Conservation (phyloP, 2,888 invertebrate species). For the Acrocyrtus sp. region DNA sequence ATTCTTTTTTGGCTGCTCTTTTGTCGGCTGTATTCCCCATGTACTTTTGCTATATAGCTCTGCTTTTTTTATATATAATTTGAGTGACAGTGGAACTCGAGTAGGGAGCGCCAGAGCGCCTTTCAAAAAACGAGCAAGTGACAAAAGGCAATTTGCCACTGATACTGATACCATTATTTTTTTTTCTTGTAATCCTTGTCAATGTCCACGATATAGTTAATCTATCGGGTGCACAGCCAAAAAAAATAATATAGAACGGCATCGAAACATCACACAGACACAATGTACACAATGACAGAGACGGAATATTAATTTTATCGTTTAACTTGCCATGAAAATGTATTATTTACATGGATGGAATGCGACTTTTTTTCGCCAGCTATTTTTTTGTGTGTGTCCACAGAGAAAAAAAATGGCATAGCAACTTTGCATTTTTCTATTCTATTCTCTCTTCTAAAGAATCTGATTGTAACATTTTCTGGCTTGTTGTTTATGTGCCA, state of each 20-base stretch:
- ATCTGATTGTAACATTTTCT: too few relatives aligned
- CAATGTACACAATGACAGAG: background rate
- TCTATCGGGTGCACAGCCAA: constrained; percentile 49
- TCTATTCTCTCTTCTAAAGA: too few relatives aligned
- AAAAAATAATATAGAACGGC: background rate
- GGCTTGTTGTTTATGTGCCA: constrained; percentile 16
- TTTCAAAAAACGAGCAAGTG: constrained; percentile 2
- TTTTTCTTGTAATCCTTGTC: constrained; percentile 39
- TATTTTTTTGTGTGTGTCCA: background rate
- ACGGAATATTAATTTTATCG: background rate
- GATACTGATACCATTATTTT: constrained; percentile 27
- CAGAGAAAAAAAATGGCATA: too few relatives aligned
- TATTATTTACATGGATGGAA: background rate
- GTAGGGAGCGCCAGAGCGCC: background rate
- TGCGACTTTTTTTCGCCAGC: background rate
- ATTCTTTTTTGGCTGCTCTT: background rate
- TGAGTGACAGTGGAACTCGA: background rate
- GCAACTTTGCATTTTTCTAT: constrained; percentile 19
- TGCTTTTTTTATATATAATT: background rate
- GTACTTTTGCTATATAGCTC: too few relatives aligned
- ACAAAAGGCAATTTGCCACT: constrained; percentile 28
- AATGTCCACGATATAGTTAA: constrained; percentile 43
- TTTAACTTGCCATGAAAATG: background rate
- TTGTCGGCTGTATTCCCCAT: background rate
- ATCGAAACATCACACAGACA: too few relatives aligned